Conservation (phyloP, 2,888 invertebrate genomes). For the Chrysodeixis includens region DNA sequence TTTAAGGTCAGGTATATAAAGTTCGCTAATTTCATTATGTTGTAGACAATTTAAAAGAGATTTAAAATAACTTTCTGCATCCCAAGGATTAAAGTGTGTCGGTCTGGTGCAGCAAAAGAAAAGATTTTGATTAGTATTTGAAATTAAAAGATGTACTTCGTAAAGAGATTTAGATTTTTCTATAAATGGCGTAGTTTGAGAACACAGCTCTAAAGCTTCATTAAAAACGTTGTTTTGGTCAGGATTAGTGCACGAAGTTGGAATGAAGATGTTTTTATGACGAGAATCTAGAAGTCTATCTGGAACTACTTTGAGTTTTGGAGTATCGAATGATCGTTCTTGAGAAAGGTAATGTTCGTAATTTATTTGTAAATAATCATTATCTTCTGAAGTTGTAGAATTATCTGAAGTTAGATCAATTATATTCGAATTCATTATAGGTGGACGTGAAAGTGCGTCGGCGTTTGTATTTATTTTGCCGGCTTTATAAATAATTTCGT, state of each 20-base stretch:
- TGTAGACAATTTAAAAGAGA: conserved; percentile 55
- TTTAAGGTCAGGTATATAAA: conserved; percentile 57
- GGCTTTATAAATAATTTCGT: conserved; percentile 28
- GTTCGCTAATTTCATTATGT: conserved; percentile 38
- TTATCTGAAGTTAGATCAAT: conserved; percentile 2
- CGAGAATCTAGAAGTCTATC: conserved; percentile 49
- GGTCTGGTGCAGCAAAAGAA: conserved; percentile 49
- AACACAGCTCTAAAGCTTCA: conserved; percentile 53
- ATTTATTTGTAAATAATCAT: conserved; percentile 34
- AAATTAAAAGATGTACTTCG: conserved; percentile 51
- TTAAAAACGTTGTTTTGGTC: conserved; percentile 53
- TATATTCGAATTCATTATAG: conserved; percentile 14
- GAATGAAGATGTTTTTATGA: conserved; percentile 61
- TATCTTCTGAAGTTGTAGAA: too few relatives aligned
- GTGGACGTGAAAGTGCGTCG: conserved; percentile 12
- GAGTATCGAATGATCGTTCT: conserved; percentile 43
- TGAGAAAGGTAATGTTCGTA: conserved; percentile 58
- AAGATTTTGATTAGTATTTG: conserved; percentile 55
- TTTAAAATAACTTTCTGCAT: conserved; percentile 64
- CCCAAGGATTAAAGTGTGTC: conserved; percentile 54
- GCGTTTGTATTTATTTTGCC: conserved; percentile 32
- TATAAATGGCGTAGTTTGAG: conserved; percentile 50
- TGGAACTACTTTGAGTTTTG: conserved; percentile 46
- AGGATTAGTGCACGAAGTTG: conserved; percentile 48
- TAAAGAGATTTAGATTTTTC: conserved; percentile 55